Conservation (phyloP, 92 coral and sea anemone species). For the Actinostola sp. region DNA sequence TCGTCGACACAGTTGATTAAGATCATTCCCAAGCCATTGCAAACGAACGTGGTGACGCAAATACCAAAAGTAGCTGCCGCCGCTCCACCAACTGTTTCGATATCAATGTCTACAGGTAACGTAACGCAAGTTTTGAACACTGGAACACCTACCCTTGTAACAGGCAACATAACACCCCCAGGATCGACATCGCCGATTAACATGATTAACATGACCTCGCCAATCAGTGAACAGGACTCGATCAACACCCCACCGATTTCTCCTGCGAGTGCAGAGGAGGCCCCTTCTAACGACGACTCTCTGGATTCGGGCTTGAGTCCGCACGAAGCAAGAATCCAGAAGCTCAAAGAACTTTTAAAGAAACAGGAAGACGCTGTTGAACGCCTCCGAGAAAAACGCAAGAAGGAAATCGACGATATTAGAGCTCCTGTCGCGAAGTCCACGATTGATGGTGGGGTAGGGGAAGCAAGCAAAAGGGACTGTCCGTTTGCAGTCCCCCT, state of each 20-base stretch:
- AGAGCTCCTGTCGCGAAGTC: constrained; percentile 44
- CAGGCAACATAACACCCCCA: constrained; percentile 4
- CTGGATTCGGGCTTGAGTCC: constrained; percentile 65
- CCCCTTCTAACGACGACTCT: neutral
- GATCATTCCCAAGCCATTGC: constrained; percentile 21
- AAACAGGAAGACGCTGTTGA: constrained; percentile 85
- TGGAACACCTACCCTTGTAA: neutral
- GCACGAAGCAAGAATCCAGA: constrained; percentile 83
- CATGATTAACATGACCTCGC: constrained; percentile 4
- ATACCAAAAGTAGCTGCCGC: neutral
- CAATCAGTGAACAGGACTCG: neutral
- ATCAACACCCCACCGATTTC: constrained; percentile 16
- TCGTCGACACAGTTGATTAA: constrained; percentile 15
- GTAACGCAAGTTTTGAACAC: neutral
- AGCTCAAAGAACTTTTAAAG: constrained; percentile 80
- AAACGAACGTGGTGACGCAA: constrained; percentile 8
- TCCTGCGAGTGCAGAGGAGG: neutral
- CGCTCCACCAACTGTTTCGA: neutral
- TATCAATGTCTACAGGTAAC: neutral
- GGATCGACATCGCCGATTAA: constrained; percentile 1
- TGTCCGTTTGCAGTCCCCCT: constrained; percentile 76
- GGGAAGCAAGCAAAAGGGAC: constrained; percentile 18
- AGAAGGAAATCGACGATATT: constrained; percentile 67
- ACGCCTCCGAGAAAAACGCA: constrained; percentile 74
- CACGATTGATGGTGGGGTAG: constrained; percentile 12